Evolutionary conservation across 2,797 vertebrate genomes (phyloP).

Genomic region (Acrocephalus scirpaceus): DNA sequence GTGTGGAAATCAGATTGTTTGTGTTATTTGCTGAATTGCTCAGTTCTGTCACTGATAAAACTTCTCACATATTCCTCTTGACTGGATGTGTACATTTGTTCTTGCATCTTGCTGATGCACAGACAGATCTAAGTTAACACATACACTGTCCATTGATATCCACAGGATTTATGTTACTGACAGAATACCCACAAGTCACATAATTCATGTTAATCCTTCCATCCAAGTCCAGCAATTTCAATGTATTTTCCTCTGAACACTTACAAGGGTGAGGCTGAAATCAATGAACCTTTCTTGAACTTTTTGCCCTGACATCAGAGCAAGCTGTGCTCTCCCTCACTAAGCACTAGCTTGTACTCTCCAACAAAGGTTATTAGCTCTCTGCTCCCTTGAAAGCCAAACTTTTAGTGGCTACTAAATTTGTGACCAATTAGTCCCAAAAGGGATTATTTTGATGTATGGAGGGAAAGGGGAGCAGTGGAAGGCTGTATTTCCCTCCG

Average conservation of each 20-base stretch:
- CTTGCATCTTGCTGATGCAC: not conserved
- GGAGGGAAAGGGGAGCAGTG: not conserved
- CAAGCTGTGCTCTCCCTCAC: not conserved
- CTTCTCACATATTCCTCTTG: not conserved
- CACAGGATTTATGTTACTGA: not conserved
- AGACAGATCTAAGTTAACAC: not conserved
- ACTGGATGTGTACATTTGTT: not conserved
- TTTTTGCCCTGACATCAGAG: not conserved
- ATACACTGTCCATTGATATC: not conserved
- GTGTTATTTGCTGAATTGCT: not conserved
- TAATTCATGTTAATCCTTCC: not conserved
- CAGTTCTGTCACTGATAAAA: not conserved
- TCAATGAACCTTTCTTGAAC: not conserved
- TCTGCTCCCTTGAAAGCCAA: not conserved
- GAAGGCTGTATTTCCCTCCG: not conserved
- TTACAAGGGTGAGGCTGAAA: not conserved
- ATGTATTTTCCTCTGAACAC: not conserved
- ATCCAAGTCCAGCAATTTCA: not conserved
- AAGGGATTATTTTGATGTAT: not conserved
- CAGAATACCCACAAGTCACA: not conserved
- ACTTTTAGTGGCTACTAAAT: not conserved
- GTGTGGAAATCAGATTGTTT: not conserved
- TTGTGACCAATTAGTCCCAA: not conserved
- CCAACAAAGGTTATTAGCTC: not conserved
- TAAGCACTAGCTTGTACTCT: not conserved